phyloP scores from a whole-genome alignment of 2,797 vertebrate species.

The Parambassis ranga region DNA sequence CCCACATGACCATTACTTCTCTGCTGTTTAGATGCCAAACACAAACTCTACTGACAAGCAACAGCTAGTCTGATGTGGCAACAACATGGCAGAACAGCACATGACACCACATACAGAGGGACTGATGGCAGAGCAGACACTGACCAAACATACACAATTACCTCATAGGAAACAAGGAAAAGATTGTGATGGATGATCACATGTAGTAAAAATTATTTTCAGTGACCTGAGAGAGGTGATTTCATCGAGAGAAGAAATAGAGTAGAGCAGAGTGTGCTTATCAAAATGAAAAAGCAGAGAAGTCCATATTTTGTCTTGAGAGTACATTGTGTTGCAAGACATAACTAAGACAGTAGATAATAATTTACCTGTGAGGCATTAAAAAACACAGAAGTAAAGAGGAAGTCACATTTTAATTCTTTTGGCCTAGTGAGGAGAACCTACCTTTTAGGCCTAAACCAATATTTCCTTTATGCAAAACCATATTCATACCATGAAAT shows the following conservation, averaged over 20 bases:
- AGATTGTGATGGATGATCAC: slow-evolving; percentile 17
- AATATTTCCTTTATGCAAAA: not conserved
- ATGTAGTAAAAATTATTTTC: slow-evolving; percentile 25
- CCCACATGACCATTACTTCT: slow-evolving; percentile 46
- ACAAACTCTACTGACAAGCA: slow-evolving; percentile 38
- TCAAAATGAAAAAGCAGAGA: slow-evolving; percentile 24
- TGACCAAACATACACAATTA: slow-evolving; percentile 16
- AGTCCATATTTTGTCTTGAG: slow-evolving; percentile 15
- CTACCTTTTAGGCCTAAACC: slow-evolving; percentile 18
- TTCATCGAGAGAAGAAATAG: slow-evolving; percentile 30
- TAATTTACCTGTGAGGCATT: slow-evolving; percentile 22
- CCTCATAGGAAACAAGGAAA: slow-evolving; percentile 26
- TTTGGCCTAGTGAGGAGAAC: slow-evolving; percentile 30
- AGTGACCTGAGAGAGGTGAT: not conserved
- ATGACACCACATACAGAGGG: slow-evolving; percentile 8
- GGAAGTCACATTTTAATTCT: slow-evolving; percentile 1
- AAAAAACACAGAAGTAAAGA: not conserved
- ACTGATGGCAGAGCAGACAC: slow-evolving; percentile 12
- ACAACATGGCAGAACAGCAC: slow-evolving; percentile 44
- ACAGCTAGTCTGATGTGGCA: slow-evolving; percentile 63
- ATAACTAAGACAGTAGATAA: slow-evolving; percentile 41
- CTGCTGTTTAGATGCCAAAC: slow-evolving; percentile 65
- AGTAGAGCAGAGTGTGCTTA: slow-evolving; percentile 28
- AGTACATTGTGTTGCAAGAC: slow-evolving; percentile 45
- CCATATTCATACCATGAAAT: not conserved